Evolutionary conservation across 2,797 vertebrate genomes (phyloP).

Genomic region (Hypotaenidia philippensis): DNA sequence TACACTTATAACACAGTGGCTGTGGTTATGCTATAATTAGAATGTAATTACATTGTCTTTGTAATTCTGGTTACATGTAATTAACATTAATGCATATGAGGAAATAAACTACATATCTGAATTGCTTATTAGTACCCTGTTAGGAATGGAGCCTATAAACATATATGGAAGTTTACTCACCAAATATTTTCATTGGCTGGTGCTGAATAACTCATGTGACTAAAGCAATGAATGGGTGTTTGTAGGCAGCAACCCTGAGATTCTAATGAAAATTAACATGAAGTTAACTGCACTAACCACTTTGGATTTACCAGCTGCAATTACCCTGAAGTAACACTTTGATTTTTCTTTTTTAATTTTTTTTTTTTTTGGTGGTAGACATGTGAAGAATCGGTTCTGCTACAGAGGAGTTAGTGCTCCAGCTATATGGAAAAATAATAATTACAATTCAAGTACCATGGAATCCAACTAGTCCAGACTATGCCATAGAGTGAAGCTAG

Average conservation of each 20-base stretch:
- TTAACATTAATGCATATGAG: constrained; percentile 68
- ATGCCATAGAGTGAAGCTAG: not conserved
- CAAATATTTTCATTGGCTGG: constrained; percentile 66
- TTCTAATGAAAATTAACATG: constrained; percentile 38
- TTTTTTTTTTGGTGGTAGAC: not conserved
- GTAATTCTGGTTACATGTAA: constrained; percentile 59
- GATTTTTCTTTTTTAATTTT: not conserved
- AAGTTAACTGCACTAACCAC: constrained; percentile 29
- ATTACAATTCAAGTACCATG: not conserved
- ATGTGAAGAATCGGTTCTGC: not conserved
- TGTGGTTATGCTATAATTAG: constrained; percentile 59
- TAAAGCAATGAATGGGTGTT: constrained; percentile 20
- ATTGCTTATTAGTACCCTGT: constrained; percentile 49
- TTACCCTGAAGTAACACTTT: constrained; percentile 55
- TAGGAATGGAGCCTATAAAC: constrained; percentile 49
- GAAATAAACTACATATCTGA: constrained; percentile 53
- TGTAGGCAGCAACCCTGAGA: constrained; percentile 12
- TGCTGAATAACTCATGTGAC: constrained; percentile 40
- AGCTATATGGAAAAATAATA: not conserved
- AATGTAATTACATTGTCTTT: constrained; percentile 63
- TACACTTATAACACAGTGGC: constrained; percentile 9
- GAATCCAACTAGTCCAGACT: not conserved
- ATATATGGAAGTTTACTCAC: constrained; percentile 55
- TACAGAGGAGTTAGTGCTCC: not conserved
- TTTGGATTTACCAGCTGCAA: constrained; percentile 30